A percentile compares a stretch with the other conserved stretches of the same genome.
phyloP scores from a whole-genome alignment of 2,797 vertebrate genomes.

The Sandelia bainsii region DNA sequence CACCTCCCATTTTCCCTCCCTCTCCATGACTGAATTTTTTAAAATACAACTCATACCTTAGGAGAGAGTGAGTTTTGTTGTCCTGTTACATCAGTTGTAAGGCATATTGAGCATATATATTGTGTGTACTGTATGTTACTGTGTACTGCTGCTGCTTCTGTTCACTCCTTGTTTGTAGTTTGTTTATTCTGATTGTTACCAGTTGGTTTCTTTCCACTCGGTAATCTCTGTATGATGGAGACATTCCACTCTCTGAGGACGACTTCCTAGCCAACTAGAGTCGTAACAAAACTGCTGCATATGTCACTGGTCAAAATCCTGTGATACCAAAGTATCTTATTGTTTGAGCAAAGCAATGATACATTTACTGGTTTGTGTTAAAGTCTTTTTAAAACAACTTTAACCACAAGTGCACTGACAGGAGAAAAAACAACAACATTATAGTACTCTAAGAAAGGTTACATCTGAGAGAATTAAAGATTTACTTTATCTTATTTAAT shows the following conservation, averaged over 20 bases:
- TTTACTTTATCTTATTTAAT: not conserved
- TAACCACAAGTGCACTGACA: constrained; percentile 70
- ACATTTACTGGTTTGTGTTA: constrained; percentile 21
- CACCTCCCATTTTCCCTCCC: constrained; percentile 11
- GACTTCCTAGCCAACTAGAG: constrained; percentile 38
- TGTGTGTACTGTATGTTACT: constrained; percentile 57
- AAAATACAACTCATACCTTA: constrained; percentile 37
- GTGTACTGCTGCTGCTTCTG: constrained; percentile 46
- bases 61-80: constrained; percentile 10
- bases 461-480: not conserved
- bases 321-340: constrained; percentile 66
- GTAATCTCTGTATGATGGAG: constrained; percentile 73
- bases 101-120: constrained; percentile 38
- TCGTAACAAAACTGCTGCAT: constrained; percentile 31
- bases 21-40: constrained; percentile 47
- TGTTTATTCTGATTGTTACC: constrained; percentile 46
- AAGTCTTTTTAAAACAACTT: constrained; percentile 49
- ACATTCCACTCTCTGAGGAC: constrained; percentile 78
- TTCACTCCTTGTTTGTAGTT: constrained; percentile 55
- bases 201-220: constrained; percentile 55
- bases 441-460: not conserved
- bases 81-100: constrained; percentile 28
- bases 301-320: constrained; percentile 38
- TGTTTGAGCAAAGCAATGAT: constrained; percentile 18
- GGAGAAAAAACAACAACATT: constrained; percentile 6